Base-by-base conservation (phyloP, 1,140 invertebrate species). In the Drosophila mayri region DNA sequence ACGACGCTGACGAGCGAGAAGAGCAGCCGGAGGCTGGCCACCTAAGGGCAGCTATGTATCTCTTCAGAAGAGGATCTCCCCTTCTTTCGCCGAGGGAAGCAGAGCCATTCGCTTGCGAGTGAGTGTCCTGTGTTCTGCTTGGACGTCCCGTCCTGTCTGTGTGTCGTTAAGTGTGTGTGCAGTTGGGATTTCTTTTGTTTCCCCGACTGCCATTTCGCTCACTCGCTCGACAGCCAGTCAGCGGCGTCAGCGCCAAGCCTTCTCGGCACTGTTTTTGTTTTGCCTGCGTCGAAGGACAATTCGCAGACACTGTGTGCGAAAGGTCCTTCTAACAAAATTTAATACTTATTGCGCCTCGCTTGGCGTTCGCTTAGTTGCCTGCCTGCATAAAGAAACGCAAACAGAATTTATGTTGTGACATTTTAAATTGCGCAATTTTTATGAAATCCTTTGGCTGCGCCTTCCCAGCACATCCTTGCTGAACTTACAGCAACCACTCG, bases 351-450 rank as follows among this genome's bases (percentile, higher is more conserved):
- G 84, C 79, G 74, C 82, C 50, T 74, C 73, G 82, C 66, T 32
- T 74, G 64, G 54, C 81, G 74, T 41, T 79, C 55, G 60, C 60
- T 57, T 57, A 67, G 65, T 58, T 77, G 65, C n/a, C 32, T 66
- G 79, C 65, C 63, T 86, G 87, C 87, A 90, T 82, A 87, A 91
- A 88, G 81, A 91, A 87, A 79, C 78, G 85, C 84, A 91, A 86
- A 81, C 81, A 83, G 90, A 92, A 92, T 92, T 92, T 92, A 92
- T 92, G 90, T 92, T 92, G 90, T 92, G 90, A 92, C 91, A 92
- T 92, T 92, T 92, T 92, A 92, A 92, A 92, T 91, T 92, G 90
- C 86, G 91, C 90, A 91, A 92, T 91, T 92, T 92, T 92, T 92
- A 88, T 92, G 79, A 92, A 91, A 92, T 92, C 91, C 91, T 92